Evolutionary conservation across 2,888 invertebrate genomes (phyloP).

Genomic region (Chromoteleia sp.): DNA sequence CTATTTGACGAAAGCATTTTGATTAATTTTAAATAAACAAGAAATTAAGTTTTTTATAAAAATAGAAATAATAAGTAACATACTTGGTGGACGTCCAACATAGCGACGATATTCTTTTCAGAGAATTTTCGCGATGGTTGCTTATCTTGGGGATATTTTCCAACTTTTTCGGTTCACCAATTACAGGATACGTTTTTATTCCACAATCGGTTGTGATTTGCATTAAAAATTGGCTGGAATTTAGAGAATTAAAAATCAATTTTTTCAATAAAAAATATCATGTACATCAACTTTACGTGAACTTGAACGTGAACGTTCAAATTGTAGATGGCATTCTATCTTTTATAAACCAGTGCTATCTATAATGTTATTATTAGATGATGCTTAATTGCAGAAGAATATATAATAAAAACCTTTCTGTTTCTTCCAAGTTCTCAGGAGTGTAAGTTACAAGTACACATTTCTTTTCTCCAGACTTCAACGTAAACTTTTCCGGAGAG

Average conservation of each 20-base stretch:
- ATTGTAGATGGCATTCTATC: too few relatives aligned
- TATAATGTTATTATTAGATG: too few relatives aligned
- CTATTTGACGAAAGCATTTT: constrained; percentile 61
- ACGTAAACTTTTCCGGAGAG: constrained; percentile 73
- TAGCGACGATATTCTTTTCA: background rate
- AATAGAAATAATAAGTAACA: background rate
- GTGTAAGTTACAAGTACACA: constrained; percentile 74
- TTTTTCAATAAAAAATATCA: constrained; percentile 51
- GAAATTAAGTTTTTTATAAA: background rate
- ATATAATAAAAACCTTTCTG: constrained; percentile 1
- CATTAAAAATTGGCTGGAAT: constrained; percentile 71
- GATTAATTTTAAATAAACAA: too few relatives aligned
- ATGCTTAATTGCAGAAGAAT: constrained; percentile 18
- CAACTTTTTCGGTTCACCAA: constrained; percentile 72
- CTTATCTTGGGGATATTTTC: background rate
- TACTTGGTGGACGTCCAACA: background rate
- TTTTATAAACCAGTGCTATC: too few relatives aligned
- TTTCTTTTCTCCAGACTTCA: constrained; percentile 73
- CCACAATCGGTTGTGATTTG: constrained; percentile 73
- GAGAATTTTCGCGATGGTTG: too few relatives aligned
- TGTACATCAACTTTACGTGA: too few relatives aligned
- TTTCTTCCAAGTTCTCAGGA: constrained; percentile 58
- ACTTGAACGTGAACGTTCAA: too few relatives aligned
- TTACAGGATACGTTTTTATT: constrained; percentile 72
- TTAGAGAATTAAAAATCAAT: background rate